Conservation (phyloP, 2,113 vertebrate species). For the Ochotona princeps region DNA sequence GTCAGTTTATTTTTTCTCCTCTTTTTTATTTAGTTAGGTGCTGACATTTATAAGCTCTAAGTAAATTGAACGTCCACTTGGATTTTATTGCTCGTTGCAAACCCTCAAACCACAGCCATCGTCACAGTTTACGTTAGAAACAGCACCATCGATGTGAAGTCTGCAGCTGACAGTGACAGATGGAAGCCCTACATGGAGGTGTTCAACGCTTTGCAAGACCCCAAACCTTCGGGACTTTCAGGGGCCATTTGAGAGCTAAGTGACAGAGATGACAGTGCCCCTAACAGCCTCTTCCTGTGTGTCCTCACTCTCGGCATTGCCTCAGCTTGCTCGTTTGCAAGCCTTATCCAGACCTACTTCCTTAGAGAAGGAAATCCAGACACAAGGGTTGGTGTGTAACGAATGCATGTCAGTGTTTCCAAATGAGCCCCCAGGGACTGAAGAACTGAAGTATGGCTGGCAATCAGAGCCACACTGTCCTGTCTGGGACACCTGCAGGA, state of each 20-base stretch:
- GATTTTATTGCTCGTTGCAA: constrained; percentile 71
- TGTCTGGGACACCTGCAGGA: accelerated
- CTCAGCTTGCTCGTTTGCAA: background rate
- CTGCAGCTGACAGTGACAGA: background rate
- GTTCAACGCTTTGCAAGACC: background rate
- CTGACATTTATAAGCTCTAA: constrained; percentile 76
- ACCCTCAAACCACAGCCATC: constrained; percentile 65
- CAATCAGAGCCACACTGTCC: accelerated
- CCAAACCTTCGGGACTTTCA: background rate
- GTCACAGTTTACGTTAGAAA: constrained; percentile 70
- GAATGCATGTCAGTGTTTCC: background rate
- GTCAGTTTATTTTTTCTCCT: constrained; percentile 68
- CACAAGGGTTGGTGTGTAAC: background rate
- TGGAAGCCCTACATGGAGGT: background rate
- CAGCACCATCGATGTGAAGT: constrained; percentile 28
- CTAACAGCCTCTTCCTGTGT: too few species aligned
- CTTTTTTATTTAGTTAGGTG: constrained; percentile 67
- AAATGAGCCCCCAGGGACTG: background rate
- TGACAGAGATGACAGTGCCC: accelerated
- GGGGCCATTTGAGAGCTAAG: accelerated
- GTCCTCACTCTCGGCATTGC: background rate
- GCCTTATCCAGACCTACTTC: background rate
- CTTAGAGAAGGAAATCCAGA: background rate
- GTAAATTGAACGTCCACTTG: constrained; percentile 69
- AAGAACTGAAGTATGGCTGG: accelerated